Evolutionary conservation across 2,888 invertebrate genomes (phyloP), one percentile per base, ranked within the genome.

Genomic region (Caenorhabditis sulstoni): DNA sequence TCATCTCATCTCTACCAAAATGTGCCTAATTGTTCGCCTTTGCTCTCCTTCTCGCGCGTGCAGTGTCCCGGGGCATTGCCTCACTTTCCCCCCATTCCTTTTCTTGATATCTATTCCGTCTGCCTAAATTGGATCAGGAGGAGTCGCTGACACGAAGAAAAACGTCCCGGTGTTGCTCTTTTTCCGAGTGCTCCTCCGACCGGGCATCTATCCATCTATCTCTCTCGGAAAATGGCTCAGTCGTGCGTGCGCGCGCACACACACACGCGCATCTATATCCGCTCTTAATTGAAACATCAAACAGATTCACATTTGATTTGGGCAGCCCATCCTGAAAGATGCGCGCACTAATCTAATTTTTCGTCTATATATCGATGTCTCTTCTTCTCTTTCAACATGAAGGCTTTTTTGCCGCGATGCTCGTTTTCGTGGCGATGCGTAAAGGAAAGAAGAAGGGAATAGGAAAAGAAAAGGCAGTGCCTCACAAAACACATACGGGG

Each of bases 251-350:
- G 20, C 47, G 18, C 57, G 14, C 23, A 29, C 47, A 47, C 49
- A 53, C 44, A 5, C 23, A 29, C 47, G 37, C 49, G 45, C 44
- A 59, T 59, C 59, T 45, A 53, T 47, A 41, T 39, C 41, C 11
- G 20, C 44, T 55, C 64, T 64, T 73, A 73, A 73, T 73, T 73
- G 73, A 73, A 73, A 73, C 73, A 73, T 73, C 73, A 73, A 73
- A 73, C 73, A 58, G 64, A 73, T 73, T 73, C 73, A 58, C 73
- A 73, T 73, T 73, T 73, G 73, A 73, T 73, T 73, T 73, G 73
- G 41, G 47, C 29, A 29, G 29, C 71, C 70, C 62, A 71, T 55
- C 62, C 29, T 50, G 44, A 73, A 64, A 73, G 64, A 73, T 73
- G 73, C 64, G 73, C 64, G 50, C 64, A 73, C 64, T 73, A 73